Conservation (phyloP, 1,140 invertebrate species). For the Drosophila mayri region DNA sequence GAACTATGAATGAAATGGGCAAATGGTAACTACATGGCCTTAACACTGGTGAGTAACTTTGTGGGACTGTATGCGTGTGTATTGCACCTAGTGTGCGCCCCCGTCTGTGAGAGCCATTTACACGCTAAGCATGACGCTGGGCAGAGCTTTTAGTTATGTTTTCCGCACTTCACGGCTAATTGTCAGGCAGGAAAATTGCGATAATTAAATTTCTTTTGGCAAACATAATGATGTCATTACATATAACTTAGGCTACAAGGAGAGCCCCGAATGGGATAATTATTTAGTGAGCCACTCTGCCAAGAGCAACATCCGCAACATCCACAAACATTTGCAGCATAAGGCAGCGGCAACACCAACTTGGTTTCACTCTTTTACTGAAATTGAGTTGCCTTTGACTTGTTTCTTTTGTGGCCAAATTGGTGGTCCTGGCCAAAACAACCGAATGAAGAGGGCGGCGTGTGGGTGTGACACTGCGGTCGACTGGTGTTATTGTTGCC, state of each 20-base stretch:
- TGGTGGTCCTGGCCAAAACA: slow-evolving; percentile 34
- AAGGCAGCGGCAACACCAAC: slow-evolving; percentile 44
- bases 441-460: slow-evolving; percentile 5
- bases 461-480: slow-evolving; percentile 3
- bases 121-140: slow-evolving; percentile 36
- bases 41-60: not conserved
- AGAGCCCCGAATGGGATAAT: slow-evolving; percentile 15
- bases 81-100: slow-evolving; percentile 3
- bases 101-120: slow-evolving; percentile 45
- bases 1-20: slow-evolving; percentile 4
- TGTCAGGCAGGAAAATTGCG: slow-evolving; percentile 21
- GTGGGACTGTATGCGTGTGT: not conserved
- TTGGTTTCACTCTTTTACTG: slow-evolving; percentile 70
- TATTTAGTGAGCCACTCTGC: slow-evolving; percentile 43
- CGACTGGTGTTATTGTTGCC: slow-evolving; percentile 28
- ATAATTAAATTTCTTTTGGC: slow-evolving; percentile 43
- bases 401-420: slow-evolving; percentile 55
- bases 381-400: slow-evolving; percentile 71
- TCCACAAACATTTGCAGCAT: slow-evolving; percentile 18
- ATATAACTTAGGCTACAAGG: not conserved
- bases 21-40: slow-evolving; percentile 46
- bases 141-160: slow-evolving; percentile 39
- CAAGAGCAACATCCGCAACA: slow-evolving; percentile 32
- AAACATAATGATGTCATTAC: slow-evolving; percentile 18
- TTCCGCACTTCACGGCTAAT: slow-evolving; percentile 20